A percentile compares a stretch with the other conserved stretches of the same genome.
phyloP scores from a whole-genome alignment of 2,888 invertebrate species.

The Slavum lentiscoides region DNA sequence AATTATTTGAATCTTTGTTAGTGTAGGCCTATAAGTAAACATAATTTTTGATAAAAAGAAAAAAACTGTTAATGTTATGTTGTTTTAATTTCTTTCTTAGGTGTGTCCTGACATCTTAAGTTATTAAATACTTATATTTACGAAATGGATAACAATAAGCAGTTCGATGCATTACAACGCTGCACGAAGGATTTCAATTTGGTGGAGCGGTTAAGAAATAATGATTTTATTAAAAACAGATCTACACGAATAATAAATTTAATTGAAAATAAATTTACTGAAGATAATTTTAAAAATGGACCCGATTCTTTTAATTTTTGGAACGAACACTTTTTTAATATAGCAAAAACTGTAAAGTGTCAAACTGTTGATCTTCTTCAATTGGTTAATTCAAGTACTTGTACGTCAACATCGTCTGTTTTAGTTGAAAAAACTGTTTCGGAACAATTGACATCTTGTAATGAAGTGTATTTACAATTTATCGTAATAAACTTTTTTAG shows the following conservation, averaged over 20 bases:
- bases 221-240: background rate
- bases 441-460: background rate
- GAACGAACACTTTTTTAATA: conserved; percentile 9
- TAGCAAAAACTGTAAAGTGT: background rate
- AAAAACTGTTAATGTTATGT: conserved; percentile 11
- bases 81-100: conserved; percentile 45
- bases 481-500: conserved; percentile 12
- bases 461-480: background rate
- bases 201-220: background rate
- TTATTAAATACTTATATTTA: conserved; percentile 9
- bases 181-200: conserved; percentile 21
- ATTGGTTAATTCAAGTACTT: background rate
- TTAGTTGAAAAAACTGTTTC: conserved; percentile 1
- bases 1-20: too few relatives aligned
- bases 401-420: conserved; percentile 3
- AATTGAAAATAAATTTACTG: conserved; percentile 7
- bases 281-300: conserved; percentile 4
- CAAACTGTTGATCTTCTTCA: too few relatives aligned
- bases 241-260: background rate
- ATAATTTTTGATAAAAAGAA: background rate
- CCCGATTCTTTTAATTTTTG: conserved; percentile 21
- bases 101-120: conserved; percentile 6
- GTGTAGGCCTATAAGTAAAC: background rate
- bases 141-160: conserved; percentile 24
- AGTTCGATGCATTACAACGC: conserved; percentile 18